Evolutionary conservation across 2,797 vertebrate genomes (phyloP).

Genomic region (Otolemur crassicaudatus): DNA sequence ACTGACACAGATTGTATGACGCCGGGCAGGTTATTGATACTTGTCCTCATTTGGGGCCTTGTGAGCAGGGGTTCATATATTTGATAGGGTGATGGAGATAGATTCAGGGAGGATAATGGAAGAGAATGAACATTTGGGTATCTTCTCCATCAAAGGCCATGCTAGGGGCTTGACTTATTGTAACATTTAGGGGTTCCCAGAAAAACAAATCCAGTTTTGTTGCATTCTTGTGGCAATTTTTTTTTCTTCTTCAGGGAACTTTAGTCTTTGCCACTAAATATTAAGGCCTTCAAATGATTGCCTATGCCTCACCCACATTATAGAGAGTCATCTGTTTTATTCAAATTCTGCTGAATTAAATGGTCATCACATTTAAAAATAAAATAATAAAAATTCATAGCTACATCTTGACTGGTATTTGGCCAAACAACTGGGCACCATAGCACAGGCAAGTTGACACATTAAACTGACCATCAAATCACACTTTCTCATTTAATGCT

Average conservation of each 20-base stretch:
- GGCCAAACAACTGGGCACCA: not conserved
- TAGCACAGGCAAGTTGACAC: not conserved
- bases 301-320: not conserved
- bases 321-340: not conserved
- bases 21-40: not conserved
- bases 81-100: not conserved
- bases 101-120: not conserved
- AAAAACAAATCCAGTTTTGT: not conserved
- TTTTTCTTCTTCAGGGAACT: not conserved
- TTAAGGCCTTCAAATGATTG: not conserved
- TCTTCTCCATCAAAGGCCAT: not conserved
- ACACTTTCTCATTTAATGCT: not conserved
- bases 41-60: not conserved
- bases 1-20: not conserved
- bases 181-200: not conserved
- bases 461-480: not conserved
- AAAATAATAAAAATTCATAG: not conserved
- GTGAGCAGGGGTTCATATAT: not conserved
- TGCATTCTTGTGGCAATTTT: not conserved
- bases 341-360: slow-evolving; percentile 3
- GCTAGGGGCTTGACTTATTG: not conserved
- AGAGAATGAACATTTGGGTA: not conserved
- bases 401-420: not conserved
- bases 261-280: not conserved
- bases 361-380: not conserved